Evolutionary conservation across 2,797 vertebrate species (phyloP).

Genomic region (Acipenser ruthenus): DNA sequence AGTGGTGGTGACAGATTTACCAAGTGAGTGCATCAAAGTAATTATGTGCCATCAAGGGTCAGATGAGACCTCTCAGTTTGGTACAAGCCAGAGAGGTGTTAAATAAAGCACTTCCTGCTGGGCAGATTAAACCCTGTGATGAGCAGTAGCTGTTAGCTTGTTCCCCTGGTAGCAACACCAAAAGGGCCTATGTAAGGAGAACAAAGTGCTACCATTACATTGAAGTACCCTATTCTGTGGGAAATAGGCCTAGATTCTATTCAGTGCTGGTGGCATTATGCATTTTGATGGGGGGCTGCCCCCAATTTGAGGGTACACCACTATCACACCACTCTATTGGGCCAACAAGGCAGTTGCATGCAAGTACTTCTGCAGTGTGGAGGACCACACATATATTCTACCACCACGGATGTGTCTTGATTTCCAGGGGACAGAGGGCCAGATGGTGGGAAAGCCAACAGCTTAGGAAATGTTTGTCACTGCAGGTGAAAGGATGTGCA

Average conservation of each 20-base stretch:
- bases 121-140: neutral
- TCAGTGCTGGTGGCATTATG: neutral
- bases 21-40: slow-evolving; percentile 4
- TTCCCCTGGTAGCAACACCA: slow-evolving; percentile 9
- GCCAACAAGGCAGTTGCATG: neutral
- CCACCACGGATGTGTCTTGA: neutral
- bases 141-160: too few species aligned
- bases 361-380: neutral
- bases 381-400: slow-evolving; percentile 11
- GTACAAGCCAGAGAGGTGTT: neutral
- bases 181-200: neutral
- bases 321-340: neutral
- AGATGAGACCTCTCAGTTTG: neutral
- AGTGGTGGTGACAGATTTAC: slow-evolving; percentile 1
- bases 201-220: too few species aligned
- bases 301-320: too few species aligned
- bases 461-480: neutral
- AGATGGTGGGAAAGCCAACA: slow-evolving; percentile 16
- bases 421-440: neutral
- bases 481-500: neutral
- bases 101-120: slow-evolving; percentile 9
- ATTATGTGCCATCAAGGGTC: slow-evolving; percentile 2
- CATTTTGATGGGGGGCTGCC: neutral
- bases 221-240: too few species aligned
- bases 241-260: neutral